These are phyloP conservation scores for Selene dorsalis DNA, from an alignment of 2,797 vertebrate genomes.

Conservation along the genomic window DNA sequence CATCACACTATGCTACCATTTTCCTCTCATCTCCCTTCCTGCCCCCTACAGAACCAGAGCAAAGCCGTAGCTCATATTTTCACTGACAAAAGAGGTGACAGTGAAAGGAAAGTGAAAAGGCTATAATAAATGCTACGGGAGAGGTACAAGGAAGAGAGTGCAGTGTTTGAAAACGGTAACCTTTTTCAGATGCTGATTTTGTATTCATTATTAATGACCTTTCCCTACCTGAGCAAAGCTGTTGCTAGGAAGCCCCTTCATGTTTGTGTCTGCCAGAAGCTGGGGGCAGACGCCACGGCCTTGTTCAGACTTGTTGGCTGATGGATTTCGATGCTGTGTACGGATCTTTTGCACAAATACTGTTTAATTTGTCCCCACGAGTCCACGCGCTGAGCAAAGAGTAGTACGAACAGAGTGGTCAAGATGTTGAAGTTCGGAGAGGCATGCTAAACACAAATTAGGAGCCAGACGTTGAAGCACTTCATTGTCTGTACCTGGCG, in stretches of 20 bases:
- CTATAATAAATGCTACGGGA: slow-evolving; percentile 80
- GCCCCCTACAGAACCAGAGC: slow-evolving; percentile 68
- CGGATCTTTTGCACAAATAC: slow-evolving; percentile 64
- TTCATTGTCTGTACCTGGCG: slow-evolving; percentile 51
- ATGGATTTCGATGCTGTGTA: slow-evolving; percentile 68
- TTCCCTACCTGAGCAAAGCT: slow-evolving; percentile 79
- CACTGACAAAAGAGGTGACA: slow-evolving; percentile 78
- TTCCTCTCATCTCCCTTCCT: slow-evolving; percentile 72
- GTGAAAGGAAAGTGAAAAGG: slow-evolving; percentile 76
- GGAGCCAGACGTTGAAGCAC: slow-evolving; percentile 48
- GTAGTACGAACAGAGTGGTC: slow-evolving; percentile 52
- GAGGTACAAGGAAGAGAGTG: slow-evolving; percentile 73
- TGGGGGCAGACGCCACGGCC: slow-evolving; percentile 62
- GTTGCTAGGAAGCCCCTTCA: slow-evolving; percentile 73
- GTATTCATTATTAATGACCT: slow-evolving; percentile 84
- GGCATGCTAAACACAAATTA: slow-evolving; percentile 67
- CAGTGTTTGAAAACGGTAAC: slow-evolving; percentile 74
- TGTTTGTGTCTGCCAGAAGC: slow-evolving; percentile 74
- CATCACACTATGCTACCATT: slow-evolving; percentile 74
- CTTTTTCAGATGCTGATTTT: slow-evolving; percentile 82
- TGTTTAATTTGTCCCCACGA: slow-evolving; percentile 72
- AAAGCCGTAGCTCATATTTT: slow-evolving; percentile 75
- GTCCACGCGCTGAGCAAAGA: slow-evolving; percentile 68
- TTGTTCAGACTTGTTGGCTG: slow-evolving; percentile 73
- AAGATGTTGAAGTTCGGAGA: slow-evolving; percentile 68